phyloP scores from a whole-genome alignment of 2,888 invertebrate species.

The Pseudoips prasinana region DNA sequence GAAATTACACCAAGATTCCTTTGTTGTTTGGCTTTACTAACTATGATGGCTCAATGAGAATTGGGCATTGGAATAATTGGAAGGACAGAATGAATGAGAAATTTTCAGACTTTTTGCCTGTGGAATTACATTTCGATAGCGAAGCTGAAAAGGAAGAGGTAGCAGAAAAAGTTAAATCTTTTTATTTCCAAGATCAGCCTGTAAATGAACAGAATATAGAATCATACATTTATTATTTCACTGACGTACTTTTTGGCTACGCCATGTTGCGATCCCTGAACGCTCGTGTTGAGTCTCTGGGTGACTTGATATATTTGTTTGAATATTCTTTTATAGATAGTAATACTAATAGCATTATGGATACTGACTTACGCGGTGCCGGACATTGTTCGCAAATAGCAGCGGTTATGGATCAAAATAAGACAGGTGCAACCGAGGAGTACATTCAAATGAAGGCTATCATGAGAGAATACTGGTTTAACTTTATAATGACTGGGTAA shows the following conservation, averaged over 20 bases:
- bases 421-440: constrained; percentile 12
- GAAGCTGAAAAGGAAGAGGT: constrained; percentile 25
- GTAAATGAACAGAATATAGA: constrained; percentile 17
- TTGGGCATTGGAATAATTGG: not conserved
- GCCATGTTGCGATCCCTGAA: constrained; percentile 26
- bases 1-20: constrained; percentile 43
- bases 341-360: constrained; percentile 22
- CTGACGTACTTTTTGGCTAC: constrained; percentile 48
- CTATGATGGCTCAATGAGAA: not conserved
- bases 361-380: constrained; percentile 33
- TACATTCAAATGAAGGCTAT: constrained; percentile 21
- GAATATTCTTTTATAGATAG: constrained; percentile 39
- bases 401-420: not conserved
- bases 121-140: constrained; percentile 21
- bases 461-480: constrained; percentile 33
- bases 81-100: constrained; percentile 18
- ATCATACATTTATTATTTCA: constrained; percentile 27
- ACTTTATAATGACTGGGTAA: constrained; percentile 37
- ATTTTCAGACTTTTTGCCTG: constrained; percentile 38
- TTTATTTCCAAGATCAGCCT: constrained; percentile 35
- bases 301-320: constrained; percentile 42
- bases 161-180: constrained; percentile 24
- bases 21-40: constrained; percentile 47
- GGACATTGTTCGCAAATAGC: constrained; percentile 33
- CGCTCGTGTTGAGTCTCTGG: constrained; percentile 28